A percentile compares a stretch with the other conserved stretches of the same genome.
Evolutionary conservation across 2,888 invertebrate genomes (phyloP).

Genomic region (Aphrophora alni): DNA sequence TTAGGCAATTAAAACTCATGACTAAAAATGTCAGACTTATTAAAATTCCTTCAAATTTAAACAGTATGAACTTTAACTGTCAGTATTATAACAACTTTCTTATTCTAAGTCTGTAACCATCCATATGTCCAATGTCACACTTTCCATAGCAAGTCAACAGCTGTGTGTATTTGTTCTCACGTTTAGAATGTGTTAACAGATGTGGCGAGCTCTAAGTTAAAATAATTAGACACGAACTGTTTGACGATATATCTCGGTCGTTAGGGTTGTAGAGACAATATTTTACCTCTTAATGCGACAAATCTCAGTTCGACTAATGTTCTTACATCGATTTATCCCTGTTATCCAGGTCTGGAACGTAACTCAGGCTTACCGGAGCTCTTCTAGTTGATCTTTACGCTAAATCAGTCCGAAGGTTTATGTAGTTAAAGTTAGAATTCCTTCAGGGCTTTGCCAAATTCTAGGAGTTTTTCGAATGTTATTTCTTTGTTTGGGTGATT

Average conservation of each 20-base stretch:
- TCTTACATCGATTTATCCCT: neutral
- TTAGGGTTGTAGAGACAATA: neutral
- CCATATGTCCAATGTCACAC: neutral
- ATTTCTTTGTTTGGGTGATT: neutral
- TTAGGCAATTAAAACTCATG: too few relatives aligned
- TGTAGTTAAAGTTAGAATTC: too few relatives aligned
- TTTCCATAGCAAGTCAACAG: neutral
- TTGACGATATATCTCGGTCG: neutral
- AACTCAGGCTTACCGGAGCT: neutral
- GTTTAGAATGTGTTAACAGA: neutral
- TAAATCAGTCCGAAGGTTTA: neutral
- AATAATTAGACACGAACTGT: neutral
- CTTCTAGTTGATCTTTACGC: neutral
- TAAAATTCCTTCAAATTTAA: too few relatives aligned
- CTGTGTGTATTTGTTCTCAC: neutral
- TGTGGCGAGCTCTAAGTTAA: neutral
- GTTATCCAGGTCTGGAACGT: neutral
- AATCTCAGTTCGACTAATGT: neutral
- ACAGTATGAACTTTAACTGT: too few relatives aligned
- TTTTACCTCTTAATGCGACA: neutral
- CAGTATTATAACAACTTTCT: too few relatives aligned
- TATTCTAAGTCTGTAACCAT: too few relatives aligned
- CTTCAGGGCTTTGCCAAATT: neutral
- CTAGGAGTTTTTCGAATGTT: neutral
- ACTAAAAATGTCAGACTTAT: too few relatives aligned